Percentiles rank a stretch among this genome's conserved stretches.
Conservation (phyloP, 1,140 invertebrate species). For the Platyura marginata region DNA sequence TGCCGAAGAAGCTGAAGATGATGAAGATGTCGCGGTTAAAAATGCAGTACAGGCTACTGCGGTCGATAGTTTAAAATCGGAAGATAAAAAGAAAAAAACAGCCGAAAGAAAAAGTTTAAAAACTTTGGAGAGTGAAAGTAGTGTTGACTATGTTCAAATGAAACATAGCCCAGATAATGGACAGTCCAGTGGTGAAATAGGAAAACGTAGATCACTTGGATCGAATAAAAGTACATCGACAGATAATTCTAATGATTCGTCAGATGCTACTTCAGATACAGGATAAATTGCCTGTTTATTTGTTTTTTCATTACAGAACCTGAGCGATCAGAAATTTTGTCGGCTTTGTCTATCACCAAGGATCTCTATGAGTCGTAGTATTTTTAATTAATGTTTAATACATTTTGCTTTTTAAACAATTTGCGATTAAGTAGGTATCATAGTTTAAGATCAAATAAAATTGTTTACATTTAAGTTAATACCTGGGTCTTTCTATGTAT, state of each 20-base stretch:
- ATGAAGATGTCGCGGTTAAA: conserved; percentile 22
- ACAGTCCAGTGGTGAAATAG: conserved; percentile 21
- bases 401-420: too few species aligned
- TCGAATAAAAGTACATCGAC: neutral
- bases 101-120: neutral
- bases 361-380: too few species aligned
- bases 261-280: conserved; percentile 19
- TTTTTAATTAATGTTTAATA: too few species aligned
- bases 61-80: neutral
- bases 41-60: conserved; percentile 2
- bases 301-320: too few species aligned
- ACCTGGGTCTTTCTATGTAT: too few species aligned
- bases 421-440: too few species aligned
- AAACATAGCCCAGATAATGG: conserved; percentile 19
- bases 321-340: too few species aligned
- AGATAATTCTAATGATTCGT: conserved; percentile 19
- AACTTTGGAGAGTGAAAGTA: too few species aligned
- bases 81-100: neutral
- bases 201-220: neutral
- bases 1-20: conserved; percentile 38
- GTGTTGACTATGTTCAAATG: conserved; percentile 24
- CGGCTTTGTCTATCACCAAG: too few species aligned
- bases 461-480: too few species aligned
- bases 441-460: too few species aligned
- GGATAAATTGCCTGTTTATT: too few species aligned